These are phyloP conservation scores for Fringilla coelebs DNA, from an alignment of 2,797 vertebrate genomes.

Conservation along the genomic window DNA sequence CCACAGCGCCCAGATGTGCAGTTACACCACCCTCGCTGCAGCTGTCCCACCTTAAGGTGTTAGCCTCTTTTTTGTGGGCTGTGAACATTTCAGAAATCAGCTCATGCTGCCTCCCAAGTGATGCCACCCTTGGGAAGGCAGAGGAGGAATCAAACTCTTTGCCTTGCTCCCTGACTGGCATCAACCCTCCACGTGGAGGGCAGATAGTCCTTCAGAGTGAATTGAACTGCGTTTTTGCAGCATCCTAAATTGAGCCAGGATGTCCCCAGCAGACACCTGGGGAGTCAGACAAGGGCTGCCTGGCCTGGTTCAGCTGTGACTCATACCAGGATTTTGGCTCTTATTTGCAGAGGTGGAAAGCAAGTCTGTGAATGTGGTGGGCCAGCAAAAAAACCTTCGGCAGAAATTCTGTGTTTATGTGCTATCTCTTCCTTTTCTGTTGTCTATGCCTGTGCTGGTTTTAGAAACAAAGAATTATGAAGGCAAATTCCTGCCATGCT, in stretches of 20 bases:
- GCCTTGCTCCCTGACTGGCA: background rate
- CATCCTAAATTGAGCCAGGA: background rate
- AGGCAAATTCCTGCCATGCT: background rate
- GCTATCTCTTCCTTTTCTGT: background rate
- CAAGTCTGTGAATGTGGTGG: background rate
- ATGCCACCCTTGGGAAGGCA: background rate
- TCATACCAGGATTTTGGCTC: background rate
- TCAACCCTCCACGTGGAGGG: background rate
- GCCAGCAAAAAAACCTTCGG: background rate
- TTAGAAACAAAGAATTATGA: background rate
- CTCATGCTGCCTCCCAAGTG: background rate
- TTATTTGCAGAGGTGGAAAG: background rate
- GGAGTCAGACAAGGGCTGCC: background rate
- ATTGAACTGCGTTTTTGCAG: background rate
- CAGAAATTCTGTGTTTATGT: background rate
- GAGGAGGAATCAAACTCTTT: background rate
- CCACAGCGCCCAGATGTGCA: background rate
- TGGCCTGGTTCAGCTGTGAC: background rate
- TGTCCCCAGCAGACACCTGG: background rate
- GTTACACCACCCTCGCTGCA: background rate
- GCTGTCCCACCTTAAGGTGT: background rate
- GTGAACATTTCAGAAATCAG: background rate
- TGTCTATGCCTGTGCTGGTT: background rate
- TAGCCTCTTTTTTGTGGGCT: background rate
- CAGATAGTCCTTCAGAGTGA: background rate